Evolutionary conservation across 2,113 vertebrate genomes (phyloP).

Genomic region (Clupea harengus): DNA sequence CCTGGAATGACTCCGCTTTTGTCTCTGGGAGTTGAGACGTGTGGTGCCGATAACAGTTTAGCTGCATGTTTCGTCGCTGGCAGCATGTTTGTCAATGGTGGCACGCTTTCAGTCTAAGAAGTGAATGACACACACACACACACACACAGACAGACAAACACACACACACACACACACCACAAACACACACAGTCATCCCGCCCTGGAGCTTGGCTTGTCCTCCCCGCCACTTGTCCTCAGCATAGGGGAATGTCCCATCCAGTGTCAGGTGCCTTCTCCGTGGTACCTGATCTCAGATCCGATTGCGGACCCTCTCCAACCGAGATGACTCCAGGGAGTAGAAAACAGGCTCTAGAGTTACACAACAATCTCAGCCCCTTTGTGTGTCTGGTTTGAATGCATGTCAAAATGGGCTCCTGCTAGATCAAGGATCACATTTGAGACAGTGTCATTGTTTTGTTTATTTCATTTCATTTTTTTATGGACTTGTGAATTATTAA

Average conservation of each 20-base stretch:
- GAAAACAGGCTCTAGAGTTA: constrained; percentile 62
- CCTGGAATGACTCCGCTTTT: constrained; percentile 63
- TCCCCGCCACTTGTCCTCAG: constrained; percentile 16
- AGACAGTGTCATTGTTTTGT: background rate
- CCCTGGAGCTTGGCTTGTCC: constrained; percentile 2
- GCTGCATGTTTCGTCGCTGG: constrained; percentile 66
- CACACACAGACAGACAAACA: constrained; percentile 52
- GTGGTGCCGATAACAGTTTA: constrained; percentile 68
- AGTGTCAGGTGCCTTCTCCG: constrained; percentile 36
- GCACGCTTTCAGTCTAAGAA: constrained; percentile 9
- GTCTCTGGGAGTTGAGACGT: constrained; percentile 54
- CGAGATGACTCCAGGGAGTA: constrained; percentile 58
- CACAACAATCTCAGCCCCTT: constrained; percentile 42
- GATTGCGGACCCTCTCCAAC: constrained; percentile 65
- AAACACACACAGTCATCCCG: background rate
- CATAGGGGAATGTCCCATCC: background rate
- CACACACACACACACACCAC: constrained; percentile 30
- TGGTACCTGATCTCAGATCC: constrained; percentile 59
- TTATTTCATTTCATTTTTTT: background rate
- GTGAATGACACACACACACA: constrained; percentile 20
- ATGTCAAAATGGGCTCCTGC: constrained; percentile 38
- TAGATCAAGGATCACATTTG: constrained; percentile 5
- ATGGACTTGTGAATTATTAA: background rate
- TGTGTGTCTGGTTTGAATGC: constrained; percentile 46
- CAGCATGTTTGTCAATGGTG: constrained; percentile 58